A percentile compares a stretch with the other conserved stretches of the same genome.
These are phyloP conservation scores for Griposia aprilina DNA, from an alignment of 2,888 invertebrate genomes.

Conservation along the genomic window DNA sequence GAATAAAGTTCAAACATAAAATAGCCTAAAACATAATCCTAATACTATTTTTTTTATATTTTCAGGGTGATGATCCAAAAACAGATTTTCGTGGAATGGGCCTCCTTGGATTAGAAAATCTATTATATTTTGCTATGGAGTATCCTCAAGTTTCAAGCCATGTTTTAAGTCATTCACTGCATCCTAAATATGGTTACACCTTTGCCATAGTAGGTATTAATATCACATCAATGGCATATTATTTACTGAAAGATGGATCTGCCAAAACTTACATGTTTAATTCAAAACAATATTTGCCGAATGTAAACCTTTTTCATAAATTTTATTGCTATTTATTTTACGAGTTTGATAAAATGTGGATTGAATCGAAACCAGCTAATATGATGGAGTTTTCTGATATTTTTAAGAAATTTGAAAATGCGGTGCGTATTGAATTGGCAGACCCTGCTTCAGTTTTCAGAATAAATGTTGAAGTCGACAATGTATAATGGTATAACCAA, in stretches of 20 bases:
- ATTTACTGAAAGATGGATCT: slow-evolving; percentile 94
- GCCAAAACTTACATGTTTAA: slow-evolving; percentile 98
- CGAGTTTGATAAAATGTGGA: slow-evolving; percentile 98
- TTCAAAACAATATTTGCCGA: slow-evolving; percentile 92
- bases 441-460: slow-evolving; percentile 94
- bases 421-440: slow-evolving; percentile 92
- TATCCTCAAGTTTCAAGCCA: slow-evolving; percentile 95
- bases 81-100: slow-evolving; percentile 99
- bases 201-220: slow-evolving; percentile 98
- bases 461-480: slow-evolving; percentile 95
- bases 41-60: slow-evolving; percentile 58
- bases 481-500: slow-evolving; percentile 75
- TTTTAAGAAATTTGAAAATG: slow-evolving; percentile 95
- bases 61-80: slow-evolving; percentile 98
- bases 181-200: slow-evolving; percentile 97
- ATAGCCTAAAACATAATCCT: neutral
- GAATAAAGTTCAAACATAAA: neutral
- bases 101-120: slow-evolving; percentile 97
- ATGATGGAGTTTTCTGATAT: slow-evolving; percentile 99
- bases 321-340: slow-evolving; percentile 98
- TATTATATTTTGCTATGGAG: slow-evolving; percentile 96
- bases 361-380: slow-evolving; percentile 96
- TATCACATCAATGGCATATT: slow-evolving; percentile 97
- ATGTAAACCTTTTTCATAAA: slow-evolving; percentile 95
- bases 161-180: slow-evolving; percentile 96